phyloP scores from a whole-genome alignment of 2,797 vertebrate genomes.

The Halcyon chelicuti region DNA sequence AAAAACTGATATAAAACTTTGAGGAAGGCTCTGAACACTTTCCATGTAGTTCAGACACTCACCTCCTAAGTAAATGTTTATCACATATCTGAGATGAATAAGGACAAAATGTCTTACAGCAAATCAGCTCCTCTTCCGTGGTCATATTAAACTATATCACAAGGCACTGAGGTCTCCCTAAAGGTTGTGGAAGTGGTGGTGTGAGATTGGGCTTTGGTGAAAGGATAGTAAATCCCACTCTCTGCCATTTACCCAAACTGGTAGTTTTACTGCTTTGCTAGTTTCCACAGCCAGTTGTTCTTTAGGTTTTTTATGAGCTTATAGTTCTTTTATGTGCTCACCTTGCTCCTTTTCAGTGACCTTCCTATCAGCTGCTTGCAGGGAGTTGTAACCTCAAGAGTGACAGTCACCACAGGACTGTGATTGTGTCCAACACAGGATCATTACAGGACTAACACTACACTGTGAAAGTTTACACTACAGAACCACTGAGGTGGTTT shows the following conservation, averaged over 20 bases:
- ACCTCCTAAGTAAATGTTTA: not conserved
- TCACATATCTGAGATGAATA: not conserved
- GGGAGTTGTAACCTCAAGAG: not conserved
- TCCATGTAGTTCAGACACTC: not conserved
- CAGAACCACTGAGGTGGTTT: not conserved
- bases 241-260: not conserved
- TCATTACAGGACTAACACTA: not conserved
- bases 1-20: not conserved
- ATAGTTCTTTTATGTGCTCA: not conserved
- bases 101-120: not conserved
- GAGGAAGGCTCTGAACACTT: not conserved
- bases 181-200: not conserved
- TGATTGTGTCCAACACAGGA: not conserved
- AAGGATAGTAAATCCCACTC: not conserved
- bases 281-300: not conserved
- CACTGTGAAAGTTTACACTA: not conserved
- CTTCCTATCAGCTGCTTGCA: not conserved
- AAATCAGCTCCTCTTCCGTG: not conserved
- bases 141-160: not conserved
- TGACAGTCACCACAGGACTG: not conserved
- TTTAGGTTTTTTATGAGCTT: not conserved
- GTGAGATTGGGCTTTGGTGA: not conserved
- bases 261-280: not conserved
- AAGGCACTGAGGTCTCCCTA: not conserved
- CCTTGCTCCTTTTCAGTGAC: not conserved